Evolutionary conservation across 92 coral and sea anemone species (phyloP).

Genomic region (Phymanthus crucifer): DNA sequence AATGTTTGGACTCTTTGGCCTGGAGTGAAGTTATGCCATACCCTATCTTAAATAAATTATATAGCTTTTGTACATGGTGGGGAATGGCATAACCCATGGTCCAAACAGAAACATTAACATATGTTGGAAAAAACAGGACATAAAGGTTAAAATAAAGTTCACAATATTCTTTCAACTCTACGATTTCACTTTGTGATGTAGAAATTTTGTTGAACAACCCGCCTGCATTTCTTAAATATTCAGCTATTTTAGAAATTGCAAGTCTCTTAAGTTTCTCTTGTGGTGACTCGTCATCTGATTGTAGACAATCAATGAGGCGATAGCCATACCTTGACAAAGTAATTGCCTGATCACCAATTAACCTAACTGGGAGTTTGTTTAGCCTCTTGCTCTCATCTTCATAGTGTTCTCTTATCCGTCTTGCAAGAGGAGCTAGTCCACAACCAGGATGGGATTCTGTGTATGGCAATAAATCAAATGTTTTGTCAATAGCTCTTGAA

Average conservation of each 20-base stretch:
- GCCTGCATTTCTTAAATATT: not conserved
- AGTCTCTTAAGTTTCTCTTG: too few relatives aligned
- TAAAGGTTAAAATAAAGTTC: conserved; percentile 55
- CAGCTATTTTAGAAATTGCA: too few relatives aligned
- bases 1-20: conserved; percentile 32
- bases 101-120: conserved; percentile 53
- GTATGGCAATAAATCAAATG: too few relatives aligned
- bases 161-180: conserved; percentile 53
- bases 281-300: too few relatives aligned
- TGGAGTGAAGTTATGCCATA: conserved; percentile 40
- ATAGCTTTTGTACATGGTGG: conserved; percentile 47
- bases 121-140: conserved; percentile 52
- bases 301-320: too few relatives aligned
- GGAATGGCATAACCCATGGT: conserved; percentile 62
- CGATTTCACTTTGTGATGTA: conserved; percentile 35
- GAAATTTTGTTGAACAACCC: conserved; percentile 52
- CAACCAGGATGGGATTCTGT: conserved; percentile 29
- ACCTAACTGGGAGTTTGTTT: conserved; percentile 50
- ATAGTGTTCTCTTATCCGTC: conserved; percentile 46
- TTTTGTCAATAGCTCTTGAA: too few relatives aligned
- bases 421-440: conserved; percentile 53
- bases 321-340: too few relatives aligned
- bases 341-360: conserved; percentile 10
- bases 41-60: conserved; percentile 43
- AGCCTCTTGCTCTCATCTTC: conserved; percentile 48